Evolutionary conservation across 2,888 invertebrate species (phyloP).

Genomic region (Limnephilus lunatus): DNA sequence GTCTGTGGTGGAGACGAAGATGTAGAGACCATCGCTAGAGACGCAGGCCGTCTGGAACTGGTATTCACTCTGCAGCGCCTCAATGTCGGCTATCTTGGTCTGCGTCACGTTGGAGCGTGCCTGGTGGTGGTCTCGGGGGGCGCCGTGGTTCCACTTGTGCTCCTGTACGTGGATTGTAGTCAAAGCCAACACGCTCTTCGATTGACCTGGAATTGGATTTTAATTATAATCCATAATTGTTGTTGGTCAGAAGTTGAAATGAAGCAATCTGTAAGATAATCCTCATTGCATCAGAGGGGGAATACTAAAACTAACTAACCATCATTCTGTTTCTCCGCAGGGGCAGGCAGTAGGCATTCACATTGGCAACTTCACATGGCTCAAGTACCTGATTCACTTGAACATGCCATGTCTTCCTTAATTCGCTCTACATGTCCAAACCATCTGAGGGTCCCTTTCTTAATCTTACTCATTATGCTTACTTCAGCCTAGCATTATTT

Average conservation of each 20-base stretch:
- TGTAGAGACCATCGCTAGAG: conserved; percentile 72
- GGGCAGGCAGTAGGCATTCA: too few species aligned
- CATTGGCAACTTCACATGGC: too few species aligned
- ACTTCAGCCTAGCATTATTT: too few species aligned
- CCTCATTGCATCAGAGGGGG: too few species aligned
- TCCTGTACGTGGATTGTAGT: conserved; percentile 72
- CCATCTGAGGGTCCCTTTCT: too few species aligned
- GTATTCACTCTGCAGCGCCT: conserved; percentile 71
- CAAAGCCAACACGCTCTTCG: conserved; percentile 72
- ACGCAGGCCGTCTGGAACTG: conserved; percentile 72
- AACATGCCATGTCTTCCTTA: too few species aligned
- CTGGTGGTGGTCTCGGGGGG: conserved; percentile 15
- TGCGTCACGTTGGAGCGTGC: conserved; percentile 65
- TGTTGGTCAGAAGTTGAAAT: neutral
- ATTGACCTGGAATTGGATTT: conserved; percentile 69
- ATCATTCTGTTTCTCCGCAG: too few species aligned
- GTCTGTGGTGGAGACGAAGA: conserved; percentile 75
- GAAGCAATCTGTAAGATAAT: neutral
- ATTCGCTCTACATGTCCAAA: too few species aligned
- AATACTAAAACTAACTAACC: too few species aligned
- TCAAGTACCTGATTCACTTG: too few species aligned
- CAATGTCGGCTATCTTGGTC: conserved; percentile 69
- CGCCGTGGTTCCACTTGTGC: conserved; percentile 69
- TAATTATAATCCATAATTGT: neutral
- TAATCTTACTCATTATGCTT: too few species aligned